phyloP scores from a whole-genome alignment of 2,888 invertebrate species.

The Pammene fasciana region DNA sequence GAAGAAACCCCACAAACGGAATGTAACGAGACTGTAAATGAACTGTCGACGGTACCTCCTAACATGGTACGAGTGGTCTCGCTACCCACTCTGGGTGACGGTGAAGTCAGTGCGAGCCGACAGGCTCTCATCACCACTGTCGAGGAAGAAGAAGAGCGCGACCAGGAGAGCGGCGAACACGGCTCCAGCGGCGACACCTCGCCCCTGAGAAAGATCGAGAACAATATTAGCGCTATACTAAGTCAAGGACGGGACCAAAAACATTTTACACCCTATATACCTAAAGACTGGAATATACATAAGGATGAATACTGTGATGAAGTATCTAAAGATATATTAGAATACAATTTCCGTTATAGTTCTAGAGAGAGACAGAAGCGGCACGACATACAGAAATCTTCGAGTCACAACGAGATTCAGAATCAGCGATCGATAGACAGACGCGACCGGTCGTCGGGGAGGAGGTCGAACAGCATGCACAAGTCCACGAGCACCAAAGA shows the following conservation, averaged over 20 bases:
- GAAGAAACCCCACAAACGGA: constrained; percentile 80
- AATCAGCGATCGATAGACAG: constrained; percentile 79
- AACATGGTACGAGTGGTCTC: constrained; percentile 87
- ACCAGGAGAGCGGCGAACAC: constrained; percentile 85
- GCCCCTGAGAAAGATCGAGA: constrained; percentile 87
- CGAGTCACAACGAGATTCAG: constrained; percentile 85
- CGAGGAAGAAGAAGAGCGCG: constrained; percentile 85
- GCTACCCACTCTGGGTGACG: constrained; percentile 85
- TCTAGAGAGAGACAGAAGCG: constrained; percentile 81
- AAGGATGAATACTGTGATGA: constrained; percentile 83
- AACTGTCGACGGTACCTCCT: constrained; percentile 85
- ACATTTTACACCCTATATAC: constrained; percentile 79
- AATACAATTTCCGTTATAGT: constrained; percentile 80
- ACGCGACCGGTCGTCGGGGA: constrained; percentile 74
- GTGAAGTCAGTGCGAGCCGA: constrained; percentile 75
- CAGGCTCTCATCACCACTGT: constrained; percentile 87
- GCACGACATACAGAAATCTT: constrained; percentile 85
- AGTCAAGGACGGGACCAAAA: constrained; percentile 83
- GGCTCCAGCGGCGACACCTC: constrained; percentile 85
- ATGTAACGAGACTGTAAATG: constrained; percentile 84
- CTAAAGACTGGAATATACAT: constrained; percentile 84
- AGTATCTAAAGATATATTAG: constrained; percentile 79
- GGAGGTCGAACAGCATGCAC: constrained; percentile 86
- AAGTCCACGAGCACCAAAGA: constrained; percentile 90
- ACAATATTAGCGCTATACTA: constrained; percentile 88